A percentile compares a stretch with the other conserved stretches of the same genome.
These are phyloP conservation scores for Clepsis dumicolana DNA, from an alignment of 2,888 invertebrate genomes.

Conservation along the genomic window DNA sequence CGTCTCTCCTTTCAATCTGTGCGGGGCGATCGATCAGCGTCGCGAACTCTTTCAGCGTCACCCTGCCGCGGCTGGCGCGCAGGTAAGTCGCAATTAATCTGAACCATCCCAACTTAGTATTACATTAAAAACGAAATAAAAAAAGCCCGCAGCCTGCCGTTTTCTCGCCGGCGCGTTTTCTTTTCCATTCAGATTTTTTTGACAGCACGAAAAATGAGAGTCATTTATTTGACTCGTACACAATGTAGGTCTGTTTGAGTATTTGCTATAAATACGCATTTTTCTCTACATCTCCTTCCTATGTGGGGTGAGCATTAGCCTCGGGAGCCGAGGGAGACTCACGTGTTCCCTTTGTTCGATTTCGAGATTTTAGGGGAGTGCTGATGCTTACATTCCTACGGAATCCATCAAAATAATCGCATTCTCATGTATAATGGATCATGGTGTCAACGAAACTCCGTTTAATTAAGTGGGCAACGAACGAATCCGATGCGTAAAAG, in stretches of 20 bases:
- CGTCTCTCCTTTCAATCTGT: slow-evolving; percentile 85
- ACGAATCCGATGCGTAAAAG: slow-evolving; percentile 44
- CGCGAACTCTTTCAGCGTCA: slow-evolving; percentile 85
- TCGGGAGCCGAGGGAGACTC: slow-evolving; percentile 79
- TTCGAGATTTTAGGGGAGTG: slow-evolving; percentile 84
- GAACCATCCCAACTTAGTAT: slow-evolving; percentile 86
- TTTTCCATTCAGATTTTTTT: slow-evolving; percentile 87
- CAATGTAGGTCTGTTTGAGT: slow-evolving; percentile 87
- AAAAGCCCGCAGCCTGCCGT: slow-evolving; percentile 78
- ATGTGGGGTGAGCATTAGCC: slow-evolving; percentile 83
- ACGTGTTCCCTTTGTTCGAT: slow-evolving; percentile 84
- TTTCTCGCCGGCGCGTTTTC: slow-evolving; percentile 83
- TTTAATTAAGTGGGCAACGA: slow-evolving; percentile 69
- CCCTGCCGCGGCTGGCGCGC: slow-evolving; percentile 75
- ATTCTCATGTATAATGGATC: slow-evolving; percentile 80
- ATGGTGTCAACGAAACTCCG: slow-evolving; percentile 73
- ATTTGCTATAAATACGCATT: slow-evolving; percentile 87
- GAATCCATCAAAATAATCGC: slow-evolving; percentile 85
- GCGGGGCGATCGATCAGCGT: slow-evolving; percentile 83
- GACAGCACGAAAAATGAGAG: slow-evolving; percentile 86
- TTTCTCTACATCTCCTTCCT: slow-evolving; percentile 85
- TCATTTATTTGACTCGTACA: slow-evolving; percentile 87
- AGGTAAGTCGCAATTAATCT: slow-evolving; percentile 86
- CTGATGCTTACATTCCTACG: slow-evolving; percentile 80
- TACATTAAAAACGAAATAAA: slow-evolving; percentile 85